Evolutionary conservation across 2,888 invertebrate species (phyloP), one percentile per base, ranked within the genome.

Genomic region (Amphimallon solstitiale): DNA sequence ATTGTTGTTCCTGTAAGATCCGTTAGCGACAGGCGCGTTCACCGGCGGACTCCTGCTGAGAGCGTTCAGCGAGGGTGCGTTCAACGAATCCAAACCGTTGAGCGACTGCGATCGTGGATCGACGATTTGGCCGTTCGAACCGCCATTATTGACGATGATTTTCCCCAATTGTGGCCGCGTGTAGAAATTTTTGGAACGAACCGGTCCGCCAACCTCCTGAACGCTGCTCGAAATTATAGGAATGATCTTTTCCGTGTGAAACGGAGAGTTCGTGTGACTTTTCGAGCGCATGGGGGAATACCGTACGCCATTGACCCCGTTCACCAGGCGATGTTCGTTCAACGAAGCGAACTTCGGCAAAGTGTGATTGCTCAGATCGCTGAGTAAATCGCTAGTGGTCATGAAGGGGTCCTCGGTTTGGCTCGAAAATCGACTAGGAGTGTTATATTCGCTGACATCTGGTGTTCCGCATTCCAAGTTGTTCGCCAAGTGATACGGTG

Each of bases 11-110:
- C 29, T 52, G 14, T 40, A 17, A 19, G 10, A 4, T n/a, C 19
- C 7, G 17, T 17, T 21, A 2, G 12, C 5, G 2, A 43, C 19
- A 9, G 34, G n/a, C n/a, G 37, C 54, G 40, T 38, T 14, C n/a
- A 62, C 63, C 2, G 62, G 66, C 17, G 66, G 63, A 7, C 54
- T 63, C 19, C 66, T 45, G 9, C 63, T 38, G 45, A 66, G 21
- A 45, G 63, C 63, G 35, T 67, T 67, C 29, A 67, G 51, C 15
- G 63, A 54, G 7, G 63, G 48, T 51, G 54, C 63, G 38, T 63
- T 54, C 49, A 66, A 43, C 37, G 61, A 60, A 66, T 66, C 65
- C 17, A 66, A 66, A 21, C 65, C 65, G 45, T 52, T 66, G n/a
- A 66, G 43, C 34, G 65, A 66, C 12, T 52, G 3, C 23, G 65